Percentiles rank a stretch among this genome's conserved stretches.
phyloP scores from a whole-genome alignment of 2,113 vertebrate species.

The Lonchura striata region DNA sequence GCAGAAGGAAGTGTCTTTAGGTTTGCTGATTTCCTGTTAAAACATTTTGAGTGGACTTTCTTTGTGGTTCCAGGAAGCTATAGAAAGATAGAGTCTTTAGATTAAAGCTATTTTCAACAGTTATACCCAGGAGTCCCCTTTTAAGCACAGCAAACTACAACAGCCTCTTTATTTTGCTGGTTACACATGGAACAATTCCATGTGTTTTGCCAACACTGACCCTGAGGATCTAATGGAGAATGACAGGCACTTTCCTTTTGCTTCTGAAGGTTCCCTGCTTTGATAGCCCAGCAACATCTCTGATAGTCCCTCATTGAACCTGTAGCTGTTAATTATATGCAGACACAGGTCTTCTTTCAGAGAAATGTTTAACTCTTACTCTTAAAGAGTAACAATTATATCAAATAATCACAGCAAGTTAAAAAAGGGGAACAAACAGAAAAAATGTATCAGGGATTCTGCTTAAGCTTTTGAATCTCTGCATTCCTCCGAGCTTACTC shows the following conservation, averaged over 20 bases:
- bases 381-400: not conserved
- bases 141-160: not conserved
- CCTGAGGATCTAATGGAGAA: not conserved
- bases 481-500: constrained; percentile 5
- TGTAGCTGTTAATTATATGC: not conserved
- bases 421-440: not conserved
- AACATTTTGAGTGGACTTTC: not conserved
- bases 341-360: not conserved
- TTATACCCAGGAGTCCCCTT: not conserved
- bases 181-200: not conserved
- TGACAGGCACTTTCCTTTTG: not conserved
- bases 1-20: not conserved
- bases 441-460: not conserved
- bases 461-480: constrained; percentile 1
- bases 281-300: not conserved
- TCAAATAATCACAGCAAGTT: not conserved
- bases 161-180: not conserved
- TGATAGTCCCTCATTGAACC: not conserved
- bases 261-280: not conserved
- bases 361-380: not conserved
- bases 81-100: not conserved
- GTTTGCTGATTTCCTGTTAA: not conserved
- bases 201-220: not conserved
- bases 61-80: not conserved
- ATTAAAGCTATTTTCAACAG: not conserved